phyloP scores from a whole-genome alignment of 2,113 vertebrate genomes.

The Syrmaticus mikado region DNA sequence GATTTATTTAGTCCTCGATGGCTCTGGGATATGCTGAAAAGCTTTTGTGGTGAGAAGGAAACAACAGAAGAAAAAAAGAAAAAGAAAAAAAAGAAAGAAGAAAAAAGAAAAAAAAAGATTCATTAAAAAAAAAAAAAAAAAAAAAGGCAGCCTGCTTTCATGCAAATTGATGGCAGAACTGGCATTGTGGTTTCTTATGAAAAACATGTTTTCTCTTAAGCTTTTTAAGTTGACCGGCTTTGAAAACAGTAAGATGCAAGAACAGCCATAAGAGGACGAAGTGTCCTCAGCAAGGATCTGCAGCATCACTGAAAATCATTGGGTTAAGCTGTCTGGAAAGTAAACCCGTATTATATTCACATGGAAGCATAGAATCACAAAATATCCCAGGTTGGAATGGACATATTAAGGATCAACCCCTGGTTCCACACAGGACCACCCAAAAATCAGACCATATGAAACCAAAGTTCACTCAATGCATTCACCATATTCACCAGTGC shows the following conservation, averaged over 20 bases:
- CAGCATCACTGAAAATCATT: fast-evolving
- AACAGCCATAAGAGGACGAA: background rate
- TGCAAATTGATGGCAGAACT: background rate
- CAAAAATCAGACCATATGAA: background rate
- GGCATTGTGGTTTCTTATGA: background rate
- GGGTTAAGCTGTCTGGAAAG: background rate
- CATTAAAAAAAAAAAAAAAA: too few relatives aligned
- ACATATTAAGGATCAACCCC: too few relatives aligned
- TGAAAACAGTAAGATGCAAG: background rate
- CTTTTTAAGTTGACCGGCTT: background rate
- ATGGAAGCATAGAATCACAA: too few relatives aligned
- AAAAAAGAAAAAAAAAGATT: too few relatives aligned
- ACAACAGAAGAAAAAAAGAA: background rate
- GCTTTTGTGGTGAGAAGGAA: background rate
- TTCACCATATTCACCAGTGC: fast-evolving
- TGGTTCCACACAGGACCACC: background rate
- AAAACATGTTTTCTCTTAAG: background rate
- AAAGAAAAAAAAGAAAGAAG: background rate
- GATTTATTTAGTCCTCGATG: too few relatives aligned
- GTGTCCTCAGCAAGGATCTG: background rate
- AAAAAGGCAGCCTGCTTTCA: background rate
- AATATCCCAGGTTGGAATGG: too few relatives aligned
- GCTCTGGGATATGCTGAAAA: background rate
- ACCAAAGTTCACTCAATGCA: background rate
- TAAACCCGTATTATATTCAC: background rate